A percentile compares a stretch with the other conserved stretches of the same genome.
Evolutionary conservation across 2,113 vertebrate genomes (phyloP).

Genomic region (Calyptomena viridis): DNA sequence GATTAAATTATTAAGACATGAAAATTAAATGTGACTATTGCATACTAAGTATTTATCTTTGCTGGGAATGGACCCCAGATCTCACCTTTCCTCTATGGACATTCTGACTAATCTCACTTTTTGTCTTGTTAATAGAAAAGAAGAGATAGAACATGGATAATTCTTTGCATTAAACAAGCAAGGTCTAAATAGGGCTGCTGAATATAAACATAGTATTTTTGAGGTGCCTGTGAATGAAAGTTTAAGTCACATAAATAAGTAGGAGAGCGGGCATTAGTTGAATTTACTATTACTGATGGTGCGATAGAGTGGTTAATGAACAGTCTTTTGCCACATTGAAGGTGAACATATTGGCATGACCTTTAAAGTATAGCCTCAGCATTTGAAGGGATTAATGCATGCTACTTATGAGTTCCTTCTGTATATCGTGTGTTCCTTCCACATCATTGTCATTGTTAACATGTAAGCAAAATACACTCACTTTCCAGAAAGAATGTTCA

Average conservation of each 20-base stretch:
- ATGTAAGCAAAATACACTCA: background rate
- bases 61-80: background rate
- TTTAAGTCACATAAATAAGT: background rate
- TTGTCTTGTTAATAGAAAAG: background rate
- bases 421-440: background rate
- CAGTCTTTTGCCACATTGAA: background rate
- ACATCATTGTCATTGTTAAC: background rate
- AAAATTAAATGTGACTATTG: background rate
- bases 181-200: background rate
- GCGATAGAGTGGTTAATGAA: background rate
- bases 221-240: background rate
- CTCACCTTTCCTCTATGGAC: background rate
- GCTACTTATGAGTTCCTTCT: background rate
- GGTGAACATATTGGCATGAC: background rate
- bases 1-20: background rate
- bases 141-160: background rate
- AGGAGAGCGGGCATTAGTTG: background rate
- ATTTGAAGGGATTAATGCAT: background rate
- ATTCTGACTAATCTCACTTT: background rate
- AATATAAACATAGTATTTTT: background rate
- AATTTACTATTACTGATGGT: background rate
- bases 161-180: background rate
- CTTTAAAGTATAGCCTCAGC: background rate
- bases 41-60: background rate
- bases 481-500: background rate